A percentile compares a stretch with the other conserved stretches of the same genome.
Conservation (phyloP, 2,888 invertebrate species). For the Trissolcus japonicus region DNA sequence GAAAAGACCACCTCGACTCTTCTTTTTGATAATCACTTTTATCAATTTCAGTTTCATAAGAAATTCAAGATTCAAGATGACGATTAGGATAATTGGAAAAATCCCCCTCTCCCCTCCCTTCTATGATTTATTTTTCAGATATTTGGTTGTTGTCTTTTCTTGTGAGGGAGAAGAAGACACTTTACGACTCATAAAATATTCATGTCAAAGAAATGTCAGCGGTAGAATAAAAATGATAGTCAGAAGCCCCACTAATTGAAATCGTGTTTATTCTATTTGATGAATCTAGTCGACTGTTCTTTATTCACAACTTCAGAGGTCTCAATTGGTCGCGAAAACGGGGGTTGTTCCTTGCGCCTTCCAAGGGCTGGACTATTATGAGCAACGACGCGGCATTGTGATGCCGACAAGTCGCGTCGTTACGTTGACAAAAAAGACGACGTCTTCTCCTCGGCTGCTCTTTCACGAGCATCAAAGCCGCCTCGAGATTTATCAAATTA, state of each 20-base stretch:
- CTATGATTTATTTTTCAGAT: no score
- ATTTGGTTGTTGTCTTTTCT: not conserved
- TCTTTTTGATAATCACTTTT: slow-evolving; percentile 4
- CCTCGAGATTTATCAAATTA: slow-evolving; percentile 48
- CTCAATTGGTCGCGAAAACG: slow-evolving; percentile 38
- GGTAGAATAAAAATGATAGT: no score
- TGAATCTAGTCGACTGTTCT: slow-evolving; percentile 31
- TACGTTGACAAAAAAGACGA: slow-evolving; percentile 42
- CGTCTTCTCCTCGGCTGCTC: slow-evolving; percentile 25
- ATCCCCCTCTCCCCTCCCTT: no score
- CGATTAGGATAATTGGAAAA: no score
- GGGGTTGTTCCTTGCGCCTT: slow-evolving; percentile 15
- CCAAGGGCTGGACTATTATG: slow-evolving; percentile 44
- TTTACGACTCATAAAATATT: not conserved
- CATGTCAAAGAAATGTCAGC: no score
- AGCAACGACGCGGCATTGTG: slow-evolving; percentile 47
- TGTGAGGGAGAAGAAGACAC: not conserved
- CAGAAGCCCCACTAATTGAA: not conserved
- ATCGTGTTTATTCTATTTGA: slow-evolving; percentile 16
- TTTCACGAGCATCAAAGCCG: slow-evolving; percentile 40
- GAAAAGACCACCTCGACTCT: not conserved
- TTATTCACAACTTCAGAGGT: slow-evolving; percentile 64
- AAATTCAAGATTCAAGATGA: not conserved
- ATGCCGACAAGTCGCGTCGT: slow-evolving; percentile 50
- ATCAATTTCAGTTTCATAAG: not conserved